These are phyloP conservation scores for Calliscelio sp. DNA, from an alignment of 2,888 invertebrate species.

Conservation along the genomic window DNA sequence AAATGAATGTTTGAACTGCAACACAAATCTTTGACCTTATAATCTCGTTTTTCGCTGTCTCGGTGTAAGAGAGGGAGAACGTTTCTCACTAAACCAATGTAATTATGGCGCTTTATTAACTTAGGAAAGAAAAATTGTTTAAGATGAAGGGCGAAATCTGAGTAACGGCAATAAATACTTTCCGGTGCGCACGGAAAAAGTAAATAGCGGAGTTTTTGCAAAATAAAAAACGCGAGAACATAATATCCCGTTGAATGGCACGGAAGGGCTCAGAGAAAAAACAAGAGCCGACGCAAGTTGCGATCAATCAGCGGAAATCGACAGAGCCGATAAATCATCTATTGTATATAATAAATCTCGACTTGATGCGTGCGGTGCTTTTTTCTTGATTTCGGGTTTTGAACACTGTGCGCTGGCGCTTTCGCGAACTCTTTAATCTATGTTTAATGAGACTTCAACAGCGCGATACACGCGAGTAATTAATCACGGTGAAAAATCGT, in stretches of 20 bases:
- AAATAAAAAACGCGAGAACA: slow-evolving; percentile 25
- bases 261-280: slow-evolving; percentile 51
- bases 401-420: slow-evolving; percentile 28
- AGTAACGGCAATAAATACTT: slow-evolving; percentile 46
- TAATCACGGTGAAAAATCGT: slow-evolving; percentile 53
- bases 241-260: slow-evolving; percentile 34
- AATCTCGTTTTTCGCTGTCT: too few species aligned
- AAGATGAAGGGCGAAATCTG: slow-evolving; percentile 29
- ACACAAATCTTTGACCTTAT: too few species aligned
- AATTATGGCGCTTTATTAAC: slow-evolving; percentile 46
- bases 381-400: slow-evolving; percentile 42
- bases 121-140: slow-evolving; percentile 38
- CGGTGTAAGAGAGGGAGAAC: too few species aligned
- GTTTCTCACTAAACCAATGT: slow-evolving; percentile 6
- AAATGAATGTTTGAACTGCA: too few species aligned
- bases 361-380: slow-evolving; percentile 50
- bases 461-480: slow-evolving; percentile 33
- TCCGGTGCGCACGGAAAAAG: slow-evolving; percentile 2
- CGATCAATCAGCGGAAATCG: slow-evolving; percentile 68
- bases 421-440: slow-evolving; percentile 56
- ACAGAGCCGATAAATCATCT: slow-evolving; percentile 63
- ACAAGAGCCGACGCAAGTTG: slow-evolving; percentile 52
- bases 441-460: slow-evolving; percentile 59
- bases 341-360: slow-evolving; percentile 65
- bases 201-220: slow-evolving; percentile 36